Base-by-base conservation (phyloP, 1,140 invertebrate genomes). In the Kradibia gibbosae region DNA sequence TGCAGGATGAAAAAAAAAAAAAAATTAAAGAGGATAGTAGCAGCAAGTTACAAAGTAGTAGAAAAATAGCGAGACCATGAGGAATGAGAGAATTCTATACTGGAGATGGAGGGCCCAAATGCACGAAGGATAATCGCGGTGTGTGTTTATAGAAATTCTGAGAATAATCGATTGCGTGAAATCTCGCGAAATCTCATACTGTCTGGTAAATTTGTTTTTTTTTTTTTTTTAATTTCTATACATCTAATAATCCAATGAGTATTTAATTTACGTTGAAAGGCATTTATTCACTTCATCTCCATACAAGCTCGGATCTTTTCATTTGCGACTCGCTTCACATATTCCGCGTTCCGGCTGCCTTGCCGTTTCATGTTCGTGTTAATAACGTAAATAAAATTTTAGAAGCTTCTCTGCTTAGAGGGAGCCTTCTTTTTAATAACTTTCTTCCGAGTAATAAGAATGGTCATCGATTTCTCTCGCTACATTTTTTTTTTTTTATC, bases 1-100 rank as follows among this genome's bases (percentile, higher is more conserved):
- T n/a, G 72, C 10, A 55, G 11, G 71, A 55, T 10, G 7, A 39
- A 57, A 22, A 67, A 57, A 82, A 75, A 82, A 39, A 57, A 22
- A 67, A 57, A 82, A 75, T 78, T 73, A 74, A 62, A 71, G 50
- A 82, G 60, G 45, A 17, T 70, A 39, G 39, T 5, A 15, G 15
- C 48, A 11, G 13, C 7, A 55, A 13, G 20, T 53, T 31, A n/a
- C 8, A 28, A 22, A 67, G 50, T 31, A 31, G 11, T 39, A 17
- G 39, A 48, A 36, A 72, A 36, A 48, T 28, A 62, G 65, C 20
- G 36, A 22, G 25, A 79, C 25, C 75, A 65, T 11, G 3, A 31
- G 20, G 42, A 53, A 39, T 5, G 1, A 0, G 45, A 25, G 11
- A 72, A 70, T 39, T 70, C 65, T 7, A 10, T 34, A 31, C 7